Base-by-base conservation (phyloP, 2,888 invertebrate genomes). In the Autographa gamma region DNA sequence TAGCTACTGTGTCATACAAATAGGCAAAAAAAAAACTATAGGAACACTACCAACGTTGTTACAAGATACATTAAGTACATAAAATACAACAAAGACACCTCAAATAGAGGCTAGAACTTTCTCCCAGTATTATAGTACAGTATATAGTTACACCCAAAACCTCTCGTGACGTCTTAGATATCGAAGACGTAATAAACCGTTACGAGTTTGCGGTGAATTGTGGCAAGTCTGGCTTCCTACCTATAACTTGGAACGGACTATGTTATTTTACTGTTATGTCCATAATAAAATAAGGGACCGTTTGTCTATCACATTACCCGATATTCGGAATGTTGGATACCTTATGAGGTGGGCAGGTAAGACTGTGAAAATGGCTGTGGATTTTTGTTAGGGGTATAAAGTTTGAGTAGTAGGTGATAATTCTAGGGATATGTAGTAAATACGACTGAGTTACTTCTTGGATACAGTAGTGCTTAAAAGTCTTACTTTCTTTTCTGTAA, bases 231-330 rank as follows among this genome's bases (percentile, higher is more conserved):
- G 9, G 4, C 54, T 9, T 38, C 38, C 54, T 56, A 48, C 54
- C 8, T 56, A 56, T 56, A 56, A 56, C 54, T 56, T 9, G 19
- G 48, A n/a, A 11, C 54, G 54, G 54, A 56, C 54, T 56, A 56
- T 56, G 19, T 56, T 56, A 56, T 56, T 56, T 25, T 56, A 56
- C 54, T 56, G 54, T 56, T 65, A 65, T 65, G 58, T 31, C 16
- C 58, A 31, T 59, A 59, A 41, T 59, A 59, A 65, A 43, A 43
- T 56, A 56, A 56, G 54, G 54, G 54, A 56, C 11, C 54, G 54
- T 56, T 56, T 56, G 54, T 56, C 54, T 56, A 56, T 56, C 54
- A 56, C 54, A 56, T 56, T 56, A 25, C 54, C 54, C 25, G 54
- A 25, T 13, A 56, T 56, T 56, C 13, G 25, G 25, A 25, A 25